phyloP scores from a whole-genome alignment of 1,140 invertebrate genomes.

The Papilio polyxenes region DNA sequence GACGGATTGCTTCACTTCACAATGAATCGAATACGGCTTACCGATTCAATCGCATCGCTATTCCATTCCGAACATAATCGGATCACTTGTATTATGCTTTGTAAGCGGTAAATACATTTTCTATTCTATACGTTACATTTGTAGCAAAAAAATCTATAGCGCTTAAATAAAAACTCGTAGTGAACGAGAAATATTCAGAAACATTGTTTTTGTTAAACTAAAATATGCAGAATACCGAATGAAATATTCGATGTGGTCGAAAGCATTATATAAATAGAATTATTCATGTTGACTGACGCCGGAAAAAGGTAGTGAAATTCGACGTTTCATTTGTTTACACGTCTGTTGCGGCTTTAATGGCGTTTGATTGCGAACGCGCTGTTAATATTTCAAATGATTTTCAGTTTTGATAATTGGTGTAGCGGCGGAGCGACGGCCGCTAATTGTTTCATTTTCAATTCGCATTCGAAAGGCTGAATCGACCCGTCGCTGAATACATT shows the following conservation, averaged over 20 bases:
- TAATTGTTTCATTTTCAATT: slow-evolving; percentile 44
- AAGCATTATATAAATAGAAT: slow-evolving; percentile 75
- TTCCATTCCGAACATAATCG: slow-evolving; percentile 36
- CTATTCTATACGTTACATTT: slow-evolving; percentile 30
- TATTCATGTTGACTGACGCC: slow-evolving; percentile 71
- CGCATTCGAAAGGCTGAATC: slow-evolving; percentile 35
- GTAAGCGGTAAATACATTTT: slow-evolving; percentile 24
- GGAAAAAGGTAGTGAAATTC: slow-evolving; percentile 74
- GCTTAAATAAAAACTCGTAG: slow-evolving; percentile 41
- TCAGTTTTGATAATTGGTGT: slow-evolving; percentile 41
- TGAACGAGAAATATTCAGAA: slow-evolving; percentile 60
- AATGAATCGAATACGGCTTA: slow-evolving; percentile 47
- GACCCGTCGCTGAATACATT: slow-evolving; percentile 39
- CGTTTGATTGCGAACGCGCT: slow-evolving; percentile 51
- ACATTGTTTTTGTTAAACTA: slow-evolving; percentile 71
- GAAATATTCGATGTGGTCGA: slow-evolving; percentile 76
- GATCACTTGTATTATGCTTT: slow-evolving; percentile 26
- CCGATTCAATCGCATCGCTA: slow-evolving; percentile 34
- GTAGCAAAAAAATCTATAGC: slow-evolving; percentile 35
- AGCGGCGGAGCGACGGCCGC: slow-evolving; percentile 36
- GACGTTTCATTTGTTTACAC: slow-evolving; percentile 72
- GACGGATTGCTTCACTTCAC: slow-evolving; percentile 57
- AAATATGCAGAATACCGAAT: slow-evolving; percentile 74
- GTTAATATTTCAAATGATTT: slow-evolving; percentile 51
- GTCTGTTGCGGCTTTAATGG: slow-evolving; percentile 61